A percentile compares a stretch with the other conserved stretches of the same genome.
Evolutionary conservation across 2,797 vertebrate species (phyloP).

Genomic region (Rhodeus uyekii): DNA sequence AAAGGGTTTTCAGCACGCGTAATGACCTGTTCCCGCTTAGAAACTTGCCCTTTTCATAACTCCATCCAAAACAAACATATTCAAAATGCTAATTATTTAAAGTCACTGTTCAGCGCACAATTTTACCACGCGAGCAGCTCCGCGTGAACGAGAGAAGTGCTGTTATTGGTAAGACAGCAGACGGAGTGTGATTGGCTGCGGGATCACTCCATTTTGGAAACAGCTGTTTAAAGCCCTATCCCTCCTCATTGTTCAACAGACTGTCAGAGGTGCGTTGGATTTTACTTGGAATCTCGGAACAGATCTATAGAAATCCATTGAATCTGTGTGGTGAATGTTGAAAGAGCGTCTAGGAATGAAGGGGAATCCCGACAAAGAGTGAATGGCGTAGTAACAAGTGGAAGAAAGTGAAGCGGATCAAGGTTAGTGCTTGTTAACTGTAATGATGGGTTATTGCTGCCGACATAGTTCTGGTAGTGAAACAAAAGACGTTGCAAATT

Average conservation of each 20-base stretch:
- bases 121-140: not conserved
- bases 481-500: not conserved
- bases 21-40: not conserved
- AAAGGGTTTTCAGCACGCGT: not conserved
- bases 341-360: slow-evolving; percentile 63
- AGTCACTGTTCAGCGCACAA: not conserved
- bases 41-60: not conserved
- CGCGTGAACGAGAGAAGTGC: slow-evolving; percentile 56
- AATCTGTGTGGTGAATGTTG: not conserved
- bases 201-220: slow-evolving; percentile 84
- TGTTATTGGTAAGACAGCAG: slow-evolving; percentile 56
- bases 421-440: slow-evolving; percentile 71
- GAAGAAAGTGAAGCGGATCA: slow-evolving; percentile 70
- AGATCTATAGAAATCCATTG: not conserved
- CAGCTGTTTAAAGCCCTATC: slow-evolving; percentile 79
- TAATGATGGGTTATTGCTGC: not conserved
- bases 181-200: slow-evolving; percentile 71
- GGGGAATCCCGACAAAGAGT: slow-evolving; percentile 60
- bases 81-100: not conserved
- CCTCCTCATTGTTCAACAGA: slow-evolving; percentile 60
- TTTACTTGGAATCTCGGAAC: slow-evolving; percentile 16
- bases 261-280: slow-evolving; percentile 52
- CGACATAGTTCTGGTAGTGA: not conserved
- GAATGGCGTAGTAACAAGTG: slow-evolving; percentile 74
- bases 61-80: slow-evolving; percentile 25